Evolutionary conservation across 1,140 invertebrate species (phyloP).

Genomic region (Himalopsyche phryganea): DNA sequence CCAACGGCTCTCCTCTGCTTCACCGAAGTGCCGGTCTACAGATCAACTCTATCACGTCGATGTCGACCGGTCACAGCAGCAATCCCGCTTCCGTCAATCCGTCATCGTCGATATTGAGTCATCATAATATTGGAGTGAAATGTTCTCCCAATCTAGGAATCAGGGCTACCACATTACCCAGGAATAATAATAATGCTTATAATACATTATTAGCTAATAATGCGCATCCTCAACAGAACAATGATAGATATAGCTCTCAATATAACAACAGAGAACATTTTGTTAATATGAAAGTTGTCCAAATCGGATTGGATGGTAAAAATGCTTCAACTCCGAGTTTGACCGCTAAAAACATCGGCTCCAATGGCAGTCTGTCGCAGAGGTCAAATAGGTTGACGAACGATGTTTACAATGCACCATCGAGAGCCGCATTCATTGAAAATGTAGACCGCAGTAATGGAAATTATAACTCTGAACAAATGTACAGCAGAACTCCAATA

Average conservation of each 20-base stretch:
- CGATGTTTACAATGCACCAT: slow-evolving; percentile 9
- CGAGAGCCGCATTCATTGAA: slow-evolving; percentile 19
- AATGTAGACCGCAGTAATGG: slow-evolving; percentile 11
- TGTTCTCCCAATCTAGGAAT: slow-evolving; percentile 53
- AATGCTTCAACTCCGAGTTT: slow-evolving; percentile 54
- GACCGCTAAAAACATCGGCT: slow-evolving; percentile 44
- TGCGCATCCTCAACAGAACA: slow-evolving; percentile 45
- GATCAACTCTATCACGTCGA: slow-evolving; percentile 48
- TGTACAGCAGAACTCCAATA: not conserved
- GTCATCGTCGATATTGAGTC: slow-evolving; percentile 1
- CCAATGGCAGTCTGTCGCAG: slow-evolving; percentile 27
- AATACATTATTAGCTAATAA: slow-evolving; percentile 43
- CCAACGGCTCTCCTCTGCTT: slow-evolving; percentile 51
- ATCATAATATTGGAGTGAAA: slow-evolving; percentile 38
- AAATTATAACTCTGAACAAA: slow-evolving; percentile 37
- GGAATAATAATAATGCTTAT: slow-evolving; percentile 56
- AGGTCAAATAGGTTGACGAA: slow-evolving; percentile 18
- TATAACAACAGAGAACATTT: slow-evolving; percentile 53
- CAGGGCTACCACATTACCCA: slow-evolving; percentile 65
- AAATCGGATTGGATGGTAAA: slow-evolving; percentile 46
- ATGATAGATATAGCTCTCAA: slow-evolving; percentile 51
- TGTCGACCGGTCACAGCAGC: slow-evolving; percentile 47
- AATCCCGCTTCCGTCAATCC: slow-evolving; percentile 32
- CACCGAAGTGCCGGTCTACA: slow-evolving; percentile 48
- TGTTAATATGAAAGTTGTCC: slow-evolving; percentile 51